A percentile compares a stretch with the other conserved stretches of the same genome.
Conservation (phyloP, 2,797 vertebrate genomes). For the Paedocypris micromegethes region DNA sequence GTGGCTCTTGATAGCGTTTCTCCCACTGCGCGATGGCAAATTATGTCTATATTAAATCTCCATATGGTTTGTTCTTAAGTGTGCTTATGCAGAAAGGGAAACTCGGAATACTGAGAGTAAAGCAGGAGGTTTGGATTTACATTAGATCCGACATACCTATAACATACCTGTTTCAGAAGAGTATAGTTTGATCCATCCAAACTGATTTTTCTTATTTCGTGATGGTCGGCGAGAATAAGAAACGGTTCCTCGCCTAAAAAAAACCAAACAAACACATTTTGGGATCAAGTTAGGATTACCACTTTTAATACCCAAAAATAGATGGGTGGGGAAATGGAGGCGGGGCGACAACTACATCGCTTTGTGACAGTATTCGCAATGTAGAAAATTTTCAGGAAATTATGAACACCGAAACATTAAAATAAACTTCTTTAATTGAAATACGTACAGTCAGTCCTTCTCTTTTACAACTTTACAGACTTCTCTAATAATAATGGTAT, state of each 20-base stretch:
- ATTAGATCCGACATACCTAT: no score
- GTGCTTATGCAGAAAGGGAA: not conserved
- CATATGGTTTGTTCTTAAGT: not conserved
- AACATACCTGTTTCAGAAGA: constrained; percentile 88
- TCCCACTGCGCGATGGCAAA: not conserved
- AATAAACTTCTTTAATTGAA: no score
- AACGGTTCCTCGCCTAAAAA: constrained; percentile 88
- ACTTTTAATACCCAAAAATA: no score
- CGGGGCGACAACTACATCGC: no score
- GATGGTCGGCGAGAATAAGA: constrained; percentile 95
- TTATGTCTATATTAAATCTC: not conserved
- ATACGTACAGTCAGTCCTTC: no score
- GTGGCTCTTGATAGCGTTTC: not conserved
- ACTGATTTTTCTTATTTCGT: constrained; percentile 96
- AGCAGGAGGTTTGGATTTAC: not conserved
- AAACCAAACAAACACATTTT: constrained; percentile 8
- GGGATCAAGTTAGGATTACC: no score
- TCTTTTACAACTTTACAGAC: no score
- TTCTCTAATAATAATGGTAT: no score
- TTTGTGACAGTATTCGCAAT: no score
- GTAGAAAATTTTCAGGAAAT: no score
- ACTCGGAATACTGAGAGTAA: not conserved
- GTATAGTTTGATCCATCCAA: constrained; percentile 97
- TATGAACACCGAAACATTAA: no score
- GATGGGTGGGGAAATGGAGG: no score